Conservation (phyloP, 2,113 vertebrate species). For the Serilophus lunatus region DNA sequence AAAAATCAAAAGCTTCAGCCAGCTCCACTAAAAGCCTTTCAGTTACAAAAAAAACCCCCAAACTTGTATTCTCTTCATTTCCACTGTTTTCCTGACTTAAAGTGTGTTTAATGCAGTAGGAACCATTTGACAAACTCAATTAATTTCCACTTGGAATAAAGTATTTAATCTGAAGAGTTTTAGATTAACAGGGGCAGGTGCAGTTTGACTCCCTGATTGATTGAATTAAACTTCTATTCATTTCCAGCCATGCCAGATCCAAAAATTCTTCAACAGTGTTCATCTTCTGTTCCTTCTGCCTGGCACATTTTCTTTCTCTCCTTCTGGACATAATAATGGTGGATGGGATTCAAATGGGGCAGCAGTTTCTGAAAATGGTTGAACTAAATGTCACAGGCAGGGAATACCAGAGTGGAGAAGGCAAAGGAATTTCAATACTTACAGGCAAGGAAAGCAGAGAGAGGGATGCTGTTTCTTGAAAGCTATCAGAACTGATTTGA, state of each 20-base stretch:
- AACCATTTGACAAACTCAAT: conserved; percentile 37
- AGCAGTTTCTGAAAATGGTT: background rate
- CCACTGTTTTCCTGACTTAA: background rate
- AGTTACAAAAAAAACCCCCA: conserved; percentile 5
- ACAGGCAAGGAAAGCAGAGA: background rate
- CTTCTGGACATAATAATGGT: background rate
- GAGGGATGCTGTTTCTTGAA: background rate
- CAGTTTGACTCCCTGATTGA: conserved; percentile 39
- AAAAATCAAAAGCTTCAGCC: background rate
- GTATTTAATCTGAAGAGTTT: conserved; percentile 50
- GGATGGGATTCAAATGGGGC: background rate
- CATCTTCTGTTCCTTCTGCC: background rate
- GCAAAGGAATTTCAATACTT: background rate
- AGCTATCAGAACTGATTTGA: background rate
- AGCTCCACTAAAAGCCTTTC: background rate
- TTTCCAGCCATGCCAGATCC: background rate
- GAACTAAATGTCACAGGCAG: background rate
- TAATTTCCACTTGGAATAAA: conserved; percentile 62
- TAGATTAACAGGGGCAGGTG: conserved; percentile 17
- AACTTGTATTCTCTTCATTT: conserved; percentile 31
- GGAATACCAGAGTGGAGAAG: background rate
- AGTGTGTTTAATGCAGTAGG: conserved; percentile 23
- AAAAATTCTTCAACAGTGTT: background rate
- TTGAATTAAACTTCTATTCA: conserved; percentile 33
- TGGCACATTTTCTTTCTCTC: background rate